Evolutionary conservation across 2,797 vertebrate genomes (phyloP).

Genomic region (Siniperca undulata): DNA sequence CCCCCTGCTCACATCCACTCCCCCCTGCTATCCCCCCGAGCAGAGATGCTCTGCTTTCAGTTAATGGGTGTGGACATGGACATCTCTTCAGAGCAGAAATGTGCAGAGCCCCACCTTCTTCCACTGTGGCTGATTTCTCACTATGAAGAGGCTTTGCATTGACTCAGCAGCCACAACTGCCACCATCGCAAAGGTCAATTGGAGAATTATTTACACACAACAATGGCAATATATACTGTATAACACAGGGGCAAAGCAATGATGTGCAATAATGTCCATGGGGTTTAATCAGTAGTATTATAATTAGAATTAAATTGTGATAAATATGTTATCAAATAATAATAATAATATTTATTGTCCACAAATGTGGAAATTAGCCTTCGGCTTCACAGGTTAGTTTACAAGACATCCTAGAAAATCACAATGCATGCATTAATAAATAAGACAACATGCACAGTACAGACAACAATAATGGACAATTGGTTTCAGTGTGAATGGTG

Average conservation of each 20-base stretch:
- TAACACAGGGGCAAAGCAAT: not conserved
- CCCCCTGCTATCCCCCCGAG: conserved; percentile 11
- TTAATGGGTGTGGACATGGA: conserved; percentile 49
- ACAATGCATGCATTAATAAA: too few relatives aligned
- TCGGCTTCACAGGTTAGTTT: too few relatives aligned
- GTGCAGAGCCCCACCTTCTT: conserved; percentile 4
- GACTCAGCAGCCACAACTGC: not conserved
- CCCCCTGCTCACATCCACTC: conserved; percentile 5
- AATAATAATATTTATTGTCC: too few relatives aligned
- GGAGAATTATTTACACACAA: conserved; percentile 8
- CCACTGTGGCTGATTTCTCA: conserved; percentile 19
- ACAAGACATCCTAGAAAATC: too few relatives aligned
- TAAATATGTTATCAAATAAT: not conserved
- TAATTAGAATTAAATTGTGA: not conserved
- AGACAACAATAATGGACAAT: too few relatives aligned
- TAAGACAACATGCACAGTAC: too few relatives aligned
- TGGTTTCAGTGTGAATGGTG: too few relatives aligned
- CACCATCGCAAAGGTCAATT: conserved; percentile 27
- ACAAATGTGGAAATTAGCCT: too few relatives aligned
- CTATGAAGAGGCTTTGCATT: conserved; percentile 9
- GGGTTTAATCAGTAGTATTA: not conserved
- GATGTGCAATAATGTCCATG: not conserved
- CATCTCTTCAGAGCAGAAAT: conserved; percentile 33
- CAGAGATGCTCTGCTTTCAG: conserved; percentile 21
- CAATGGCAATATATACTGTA: not conserved